Base-by-base conservation (phyloP, 2,888 invertebrate genomes). In the Neria commutata region DNA sequence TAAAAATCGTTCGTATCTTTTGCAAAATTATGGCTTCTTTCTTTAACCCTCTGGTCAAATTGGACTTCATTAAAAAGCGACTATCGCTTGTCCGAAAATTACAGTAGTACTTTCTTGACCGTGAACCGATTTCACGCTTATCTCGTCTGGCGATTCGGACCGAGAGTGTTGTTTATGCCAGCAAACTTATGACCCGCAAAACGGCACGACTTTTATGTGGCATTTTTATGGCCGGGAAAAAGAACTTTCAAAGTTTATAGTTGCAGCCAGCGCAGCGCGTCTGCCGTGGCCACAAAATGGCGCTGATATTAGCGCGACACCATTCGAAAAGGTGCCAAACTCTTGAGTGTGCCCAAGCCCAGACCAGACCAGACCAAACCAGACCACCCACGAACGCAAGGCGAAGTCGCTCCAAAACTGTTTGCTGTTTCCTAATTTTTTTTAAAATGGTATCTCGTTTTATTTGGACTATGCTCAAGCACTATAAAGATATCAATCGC, bases 91-190 rank as follows among this genome's bases (percentile, higher is more conserved):
- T 29, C 29, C 11, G 37, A 8, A n/a, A n/a, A n/a, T n/a, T n/a
- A n/a, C 11, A 11, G 37, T n/a, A 37, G n/a, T 37, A 11, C 6
- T 37, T 37, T 37, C 47, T 47, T 55, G 55, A 55, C 55, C 47
- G 47, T 55, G 55, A 55, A 48, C 21, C 19, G 24, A 21, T 55
- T 48, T 37, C 37, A 8, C 6, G 4, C n/a, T n/a, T 34, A 33
- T 33, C 6, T 21, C n/a, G 47, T n/a, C 23, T 24, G 19, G 16
- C 37, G 17, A 48, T 11, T 37, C n/a, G 37, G 4, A n/a, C 37
- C n/a, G 37, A 14, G 4, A n/a, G 37, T 19, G n/a, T n/a, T n/a
- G n/a, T n/a, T n/a, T n/a, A n/a, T n/a, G n/a, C n/a, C n/a, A 19
- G 42, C 42, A 42, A 14, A 42, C 5, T 5, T 42, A 6, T 42